phyloP scores from a whole-genome alignment of 2,888 invertebrate species.

The Nysson spinosus region DNA sequence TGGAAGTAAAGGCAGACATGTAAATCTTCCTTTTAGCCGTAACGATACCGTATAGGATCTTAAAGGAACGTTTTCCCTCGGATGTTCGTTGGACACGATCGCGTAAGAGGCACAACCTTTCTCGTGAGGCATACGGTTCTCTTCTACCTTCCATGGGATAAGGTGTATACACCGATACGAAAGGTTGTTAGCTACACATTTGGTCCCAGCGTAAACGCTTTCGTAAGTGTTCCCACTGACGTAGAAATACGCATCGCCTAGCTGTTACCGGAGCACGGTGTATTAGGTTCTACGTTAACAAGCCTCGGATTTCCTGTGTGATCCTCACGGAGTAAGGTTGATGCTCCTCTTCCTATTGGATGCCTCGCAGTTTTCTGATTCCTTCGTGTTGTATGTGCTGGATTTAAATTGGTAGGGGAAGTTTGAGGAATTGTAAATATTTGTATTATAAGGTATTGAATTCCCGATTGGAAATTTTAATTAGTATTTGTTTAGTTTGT shows the following conservation, averaged over 20 bases:
- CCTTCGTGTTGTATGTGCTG: too few relatives aligned
- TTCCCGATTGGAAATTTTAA: too few relatives aligned
- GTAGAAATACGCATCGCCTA: constrained; percentile 34
- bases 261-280: constrained; percentile 14
- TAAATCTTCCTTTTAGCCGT: constrained; percentile 25
- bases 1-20: neutral
- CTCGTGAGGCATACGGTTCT: neutral
- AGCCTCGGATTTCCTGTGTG: neutral
- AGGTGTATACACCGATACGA: constrained; percentile 23
- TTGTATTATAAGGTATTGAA: too few relatives aligned
- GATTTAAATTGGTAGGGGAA: too few relatives aligned
- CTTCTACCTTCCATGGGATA: constrained; percentile 1
- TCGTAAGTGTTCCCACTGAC: constrained; percentile 6
- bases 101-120: constrained; percentile 23
- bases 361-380: too few relatives aligned
- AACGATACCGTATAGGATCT: constrained; percentile 31
- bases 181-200: constrained; percentile 27
- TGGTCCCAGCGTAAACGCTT: constrained; percentile 18
- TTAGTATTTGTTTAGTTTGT: too few relatives aligned
- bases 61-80: constrained; percentile 31
- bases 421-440: too few relatives aligned
- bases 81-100: constrained; percentile 21
- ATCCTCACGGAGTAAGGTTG: too few relatives aligned
- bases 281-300: neutral
- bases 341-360: too few relatives aligned